phyloP scores from a whole-genome alignment of 1,140 invertebrate species.

The Drosophila baimaii region DNA sequence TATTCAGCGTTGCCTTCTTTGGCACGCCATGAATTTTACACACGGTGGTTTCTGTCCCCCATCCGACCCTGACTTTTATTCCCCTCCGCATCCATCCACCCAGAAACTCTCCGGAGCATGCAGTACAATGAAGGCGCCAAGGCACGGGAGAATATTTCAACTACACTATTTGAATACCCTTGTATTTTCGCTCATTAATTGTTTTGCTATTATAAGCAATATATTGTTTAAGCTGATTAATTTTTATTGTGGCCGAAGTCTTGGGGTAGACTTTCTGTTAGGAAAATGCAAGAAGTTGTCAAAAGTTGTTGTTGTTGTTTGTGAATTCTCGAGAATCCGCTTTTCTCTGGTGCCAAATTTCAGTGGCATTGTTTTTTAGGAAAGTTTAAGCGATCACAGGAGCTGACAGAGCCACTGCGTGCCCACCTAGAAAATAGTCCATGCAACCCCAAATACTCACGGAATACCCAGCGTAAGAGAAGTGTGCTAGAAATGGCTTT shows the following conservation, averaged over 20 bases:
- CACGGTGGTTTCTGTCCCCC: conserved; percentile 26
- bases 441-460: not conserved
- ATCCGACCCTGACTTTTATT: not conserved
- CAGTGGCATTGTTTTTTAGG: too few species aligned
- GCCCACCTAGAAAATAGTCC: too few species aligned
- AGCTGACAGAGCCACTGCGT: too few species aligned
- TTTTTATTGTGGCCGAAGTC: too few species aligned
- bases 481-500: conserved; percentile 49
- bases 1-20: conserved; percentile 73
- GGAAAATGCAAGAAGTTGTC: too few species aligned
- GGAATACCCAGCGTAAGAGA: not conserved
- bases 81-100: conserved; percentile 3
- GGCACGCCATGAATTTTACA: conserved; percentile 78
- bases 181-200: not conserved
- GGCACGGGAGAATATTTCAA: conserved; percentile 1
- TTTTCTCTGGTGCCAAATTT: too few species aligned
- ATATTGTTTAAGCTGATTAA: not conserved
- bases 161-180: conserved; percentile 6
- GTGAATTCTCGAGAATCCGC: too few species aligned
- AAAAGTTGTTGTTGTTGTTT: too few species aligned
- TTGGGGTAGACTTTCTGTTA: too few species aligned
- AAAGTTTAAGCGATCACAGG: too few species aligned
- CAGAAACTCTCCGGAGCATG: conserved; percentile 14
- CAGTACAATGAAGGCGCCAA: conserved; percentile 15
- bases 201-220: too few species aligned